phyloP scores from a whole-genome alignment of 1,140 invertebrate species.

The Tenebrio molitor region DNA sequence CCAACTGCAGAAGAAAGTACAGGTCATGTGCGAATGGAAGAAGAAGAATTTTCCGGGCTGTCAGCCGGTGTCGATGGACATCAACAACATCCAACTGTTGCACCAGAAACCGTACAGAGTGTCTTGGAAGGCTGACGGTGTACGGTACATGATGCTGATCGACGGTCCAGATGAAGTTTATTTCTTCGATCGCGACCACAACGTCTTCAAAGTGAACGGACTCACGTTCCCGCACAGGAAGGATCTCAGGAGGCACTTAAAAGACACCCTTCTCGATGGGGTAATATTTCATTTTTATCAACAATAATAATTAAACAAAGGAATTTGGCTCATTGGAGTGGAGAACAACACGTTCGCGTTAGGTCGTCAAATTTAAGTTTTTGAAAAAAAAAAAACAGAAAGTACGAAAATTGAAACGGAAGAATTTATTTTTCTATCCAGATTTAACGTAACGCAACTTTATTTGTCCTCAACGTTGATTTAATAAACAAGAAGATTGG shows the following conservation, averaged over 20 bases:
- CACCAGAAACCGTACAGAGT: conserved; percentile 90
- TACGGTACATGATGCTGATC: conserved; percentile 98
- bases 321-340: too few relatives aligned
- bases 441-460: too few relatives aligned
- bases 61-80: conserved; percentile 97
- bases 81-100: conserved; percentile 84
- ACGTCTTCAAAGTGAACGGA: conserved; percentile 89
- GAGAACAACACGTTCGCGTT: too few relatives aligned
- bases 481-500: too few relatives aligned
- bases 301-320: too few relatives aligned
- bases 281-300: conserved; percentile 71
- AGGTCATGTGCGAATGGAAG: conserved; percentile 87
- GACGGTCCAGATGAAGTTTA: conserved; percentile 87
- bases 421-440: too few relatives aligned
- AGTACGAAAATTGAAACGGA: too few relatives aligned
- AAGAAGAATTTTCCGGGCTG: conserved; percentile 91
- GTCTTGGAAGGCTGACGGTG: conserved; percentile 99
- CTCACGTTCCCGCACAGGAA: conserved; percentile 85
- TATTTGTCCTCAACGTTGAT: too few relatives aligned
- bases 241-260: conserved; percentile 79
- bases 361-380: too few relatives aligned
- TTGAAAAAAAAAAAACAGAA: too few relatives aligned
- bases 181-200: conserved; percentile 96
- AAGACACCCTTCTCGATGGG: conserved; percentile 93
- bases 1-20: conserved; percentile 82